Base-by-base conservation (phyloP, 2,888 invertebrate species). In the Scaptomyza caliginosa region DNA sequence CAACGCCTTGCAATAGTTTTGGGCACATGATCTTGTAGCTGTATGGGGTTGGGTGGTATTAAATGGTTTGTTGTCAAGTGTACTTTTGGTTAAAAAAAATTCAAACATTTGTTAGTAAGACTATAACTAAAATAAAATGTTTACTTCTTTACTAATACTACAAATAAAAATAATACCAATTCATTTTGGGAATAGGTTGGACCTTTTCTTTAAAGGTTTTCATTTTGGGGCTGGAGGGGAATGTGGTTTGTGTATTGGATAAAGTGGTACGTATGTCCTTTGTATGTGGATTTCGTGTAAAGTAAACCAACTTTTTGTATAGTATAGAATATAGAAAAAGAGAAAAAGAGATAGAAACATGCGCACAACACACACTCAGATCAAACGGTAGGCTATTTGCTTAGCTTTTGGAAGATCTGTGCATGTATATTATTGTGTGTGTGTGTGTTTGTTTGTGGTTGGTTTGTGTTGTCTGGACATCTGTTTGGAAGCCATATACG, bases 1-100 rank as follows among this genome's bases (percentile, higher is more conserved):
- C 87, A 69, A 89, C 85, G 77, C 89, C 91, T 71, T 67, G 52
- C 92, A 96, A 92, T 92, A 93, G 94, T 93, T 96, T 96, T 92
- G 98, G 97, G 93, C 98, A 98, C 95, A 99, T 96, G 95, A 99
- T 98, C 94, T 98, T 97, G 96, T 99, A 99, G 96, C 98, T 97
- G 95, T 94, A 93, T 94, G 93, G 90, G 89, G 67, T 67, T 50
- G 30, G 34, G 56, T 77, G 40, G 32, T 51, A 81, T 73, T 58
- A 32, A 73, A 69, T 69, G 69, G 40, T 78, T 72, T 72, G 56
- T 77, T 72, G 51, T 73, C 64, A 57, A 55, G 48, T 65, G 55
- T 59, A 45, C 26, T 34, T 40, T 63, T 46, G 8, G 32, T 67
- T 67, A 48, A 36, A 65, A 62, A 62, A 57, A 57, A 40, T 60